phyloP scores from a whole-genome alignment of 2,113 vertebrate genomes.

The Shinisaurus crocodilurus region DNA sequence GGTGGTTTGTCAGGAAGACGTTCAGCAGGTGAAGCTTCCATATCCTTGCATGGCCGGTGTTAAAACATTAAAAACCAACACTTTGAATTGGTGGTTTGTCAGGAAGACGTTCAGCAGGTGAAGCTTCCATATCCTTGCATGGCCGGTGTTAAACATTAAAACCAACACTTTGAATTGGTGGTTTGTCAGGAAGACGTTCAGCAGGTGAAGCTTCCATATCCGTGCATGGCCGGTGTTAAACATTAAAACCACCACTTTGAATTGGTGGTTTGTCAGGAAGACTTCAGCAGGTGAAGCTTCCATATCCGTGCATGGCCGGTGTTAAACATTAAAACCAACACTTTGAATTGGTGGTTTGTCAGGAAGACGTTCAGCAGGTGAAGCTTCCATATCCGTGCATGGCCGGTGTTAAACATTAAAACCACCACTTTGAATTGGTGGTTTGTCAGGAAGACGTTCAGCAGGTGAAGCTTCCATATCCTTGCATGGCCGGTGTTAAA shows the following conservation, averaged over 20 bases:
- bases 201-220: neutral
- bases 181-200: neutral
- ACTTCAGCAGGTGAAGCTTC: neutral
- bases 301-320: neutral
- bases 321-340: no score
- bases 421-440: neutral
- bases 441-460: neutral
- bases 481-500: no score
- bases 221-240: no score
- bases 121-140: neutral
- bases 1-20: neutral
- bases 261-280: neutral
- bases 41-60: neutral
- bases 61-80: no score
- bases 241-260: neutral
- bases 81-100: neutral
- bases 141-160: no score
- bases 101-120: neutral
- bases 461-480: neutral
- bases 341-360: neutral
- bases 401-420: no score
- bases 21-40: neutral
- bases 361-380: neutral
- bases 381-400: neutral
- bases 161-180: neutral